Evolutionary conservation across 2,113 vertebrate species (phyloP), one percentile per base, ranked within the genome.

Genomic region (Cololabis saira): DNA sequence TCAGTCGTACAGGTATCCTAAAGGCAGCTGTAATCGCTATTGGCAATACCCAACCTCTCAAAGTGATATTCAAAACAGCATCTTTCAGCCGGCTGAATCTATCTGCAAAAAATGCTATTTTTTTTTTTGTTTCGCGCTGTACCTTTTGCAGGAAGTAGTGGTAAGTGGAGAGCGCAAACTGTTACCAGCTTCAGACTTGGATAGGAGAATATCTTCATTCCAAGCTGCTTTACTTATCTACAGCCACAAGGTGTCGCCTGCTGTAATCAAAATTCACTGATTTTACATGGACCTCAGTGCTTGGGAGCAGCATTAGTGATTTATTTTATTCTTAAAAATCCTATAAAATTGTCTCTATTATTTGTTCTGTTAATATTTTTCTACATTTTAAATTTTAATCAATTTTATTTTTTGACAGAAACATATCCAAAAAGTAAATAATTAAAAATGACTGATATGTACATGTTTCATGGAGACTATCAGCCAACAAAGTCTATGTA

Each of bases 171-270:
- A 81, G 61, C 2, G 45, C 58, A 76, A 65, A 37, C 68, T 76
- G 0, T 13, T 47, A 12, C 11, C 19, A 59, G 74, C 87, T 83
- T 79, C 65, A 66, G 74, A 57, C 87, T 83, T 86, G 76, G 82
- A 87, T 72, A 56, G 51, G 60, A 69, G 53, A 22, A 33, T 22
- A 60, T 77, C 66, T 63, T 60, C 55, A 70, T 67, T 83, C 78
- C 80, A 79, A 89, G 83, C 58, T 84, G 82, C 85, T 85, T 80
- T 52, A 67, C 73, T 81, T 52, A 54, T 51, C 82, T 86, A 59
- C 82, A 70, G 66, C 86, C 78, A 81, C 60, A 56, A 71, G 69
- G 62, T 84, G 80, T 74, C 76, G 41, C 87, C 78, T 54, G 54
- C 78, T 71, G 48, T 37, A 21, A 70, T 49, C 27, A 2, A 1